A percentile compares a stretch with the other conserved stretches of the same genome.
phyloP scores from a whole-genome alignment of 2,888 invertebrate genomes.

The Leptopilina syphax region DNA sequence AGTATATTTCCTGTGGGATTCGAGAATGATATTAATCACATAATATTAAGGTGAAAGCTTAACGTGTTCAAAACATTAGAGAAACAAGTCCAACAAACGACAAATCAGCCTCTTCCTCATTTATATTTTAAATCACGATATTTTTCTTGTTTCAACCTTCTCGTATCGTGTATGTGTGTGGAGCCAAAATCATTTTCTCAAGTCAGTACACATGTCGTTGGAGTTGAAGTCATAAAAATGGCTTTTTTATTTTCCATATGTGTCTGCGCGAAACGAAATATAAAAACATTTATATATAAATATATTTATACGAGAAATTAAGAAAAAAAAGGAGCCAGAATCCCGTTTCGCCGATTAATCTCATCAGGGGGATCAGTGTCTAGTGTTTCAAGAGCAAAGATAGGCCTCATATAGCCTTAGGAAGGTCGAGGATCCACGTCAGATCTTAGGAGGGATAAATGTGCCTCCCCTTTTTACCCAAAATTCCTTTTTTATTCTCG shows the following conservation, averaged over 20 bases:
- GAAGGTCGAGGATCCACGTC: slow-evolving; percentile 20
- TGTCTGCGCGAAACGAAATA: slow-evolving; percentile 33
- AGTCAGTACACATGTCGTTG: too few species aligned
- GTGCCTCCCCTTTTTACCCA: slow-evolving; percentile 11
- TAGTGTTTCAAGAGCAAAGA: slow-evolving; percentile 38
- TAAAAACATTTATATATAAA: background rate
- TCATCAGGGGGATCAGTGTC: slow-evolving; percentile 39
- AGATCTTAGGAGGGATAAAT: slow-evolving; percentile 30
- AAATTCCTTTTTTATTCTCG: slow-evolving; percentile 28
- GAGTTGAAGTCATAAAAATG: slow-evolving; percentile 14
- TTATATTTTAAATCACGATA: slow-evolving; percentile 24
- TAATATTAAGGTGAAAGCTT: background rate
- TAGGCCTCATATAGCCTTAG: slow-evolving; percentile 19
- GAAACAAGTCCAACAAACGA: slow-evolving; percentile 15
- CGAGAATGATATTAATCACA: background rate
- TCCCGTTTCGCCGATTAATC: slow-evolving; percentile 32
- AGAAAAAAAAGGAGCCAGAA: slow-evolving; percentile 10
- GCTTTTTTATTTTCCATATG: slow-evolving; percentile 30
- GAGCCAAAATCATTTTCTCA: slow-evolving; percentile 15
- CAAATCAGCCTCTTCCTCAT: slow-evolving; percentile 13
- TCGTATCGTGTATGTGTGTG: background rate
- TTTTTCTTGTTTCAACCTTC: slow-evolving; percentile 7
- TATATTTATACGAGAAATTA: background rate
- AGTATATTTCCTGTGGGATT: background rate
- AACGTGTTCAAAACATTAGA: slow-evolving; percentile 16